phyloP scores from a whole-genome alignment of 2,113 vertebrate genomes.

The Amblyopsis rosae region DNA sequence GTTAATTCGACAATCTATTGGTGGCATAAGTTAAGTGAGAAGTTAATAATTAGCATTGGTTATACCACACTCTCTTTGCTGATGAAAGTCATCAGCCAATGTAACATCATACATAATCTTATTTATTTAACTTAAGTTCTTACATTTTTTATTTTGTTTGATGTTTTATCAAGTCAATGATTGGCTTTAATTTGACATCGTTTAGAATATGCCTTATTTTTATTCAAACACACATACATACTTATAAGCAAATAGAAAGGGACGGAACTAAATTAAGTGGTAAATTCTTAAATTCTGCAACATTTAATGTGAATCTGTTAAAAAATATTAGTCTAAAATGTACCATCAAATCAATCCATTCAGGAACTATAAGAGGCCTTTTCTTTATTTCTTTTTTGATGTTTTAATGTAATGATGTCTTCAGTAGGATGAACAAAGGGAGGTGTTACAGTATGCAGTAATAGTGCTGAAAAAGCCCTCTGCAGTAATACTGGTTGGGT shows the following conservation, averaged over 20 bases:
- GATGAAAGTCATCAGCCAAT: slow-evolving; percentile 22
- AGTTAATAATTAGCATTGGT: neutral
- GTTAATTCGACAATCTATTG: slow-evolving; percentile 69
- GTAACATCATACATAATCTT: slow-evolving; percentile 23
- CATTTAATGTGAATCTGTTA: slow-evolving; percentile 22
- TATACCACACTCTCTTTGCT: slow-evolving; percentile 3
- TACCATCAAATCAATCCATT: neutral
- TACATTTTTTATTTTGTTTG: neutral
- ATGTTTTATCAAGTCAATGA: neutral
- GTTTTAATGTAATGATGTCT: slow-evolving; percentile 35
- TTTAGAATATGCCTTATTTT: slow-evolving; percentile 55
- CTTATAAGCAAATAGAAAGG: slow-evolving; percentile 34
- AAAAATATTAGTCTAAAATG: slow-evolving; percentile 13
- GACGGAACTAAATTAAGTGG: too few species aligned
- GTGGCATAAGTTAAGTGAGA: slow-evolving; percentile 22
- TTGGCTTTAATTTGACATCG: neutral
- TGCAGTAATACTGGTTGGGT: slow-evolving; percentile 23
- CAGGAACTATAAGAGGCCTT: slow-evolving; percentile 16
- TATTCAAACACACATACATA: slow-evolving; percentile 9
- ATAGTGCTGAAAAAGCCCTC: slow-evolving; percentile 45
- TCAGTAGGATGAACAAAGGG: slow-evolving; percentile 53
- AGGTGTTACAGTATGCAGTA: slow-evolving; percentile 69
- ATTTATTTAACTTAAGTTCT: slow-evolving; percentile 28
- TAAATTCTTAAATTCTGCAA: slow-evolving; percentile 6
- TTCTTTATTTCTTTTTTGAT: neutral